Evolutionary conservation across 2,888 invertebrate genomes (phyloP), one percentile per base, ranked within the genome.

Genomic region (Sesamia inferens): DNA sequence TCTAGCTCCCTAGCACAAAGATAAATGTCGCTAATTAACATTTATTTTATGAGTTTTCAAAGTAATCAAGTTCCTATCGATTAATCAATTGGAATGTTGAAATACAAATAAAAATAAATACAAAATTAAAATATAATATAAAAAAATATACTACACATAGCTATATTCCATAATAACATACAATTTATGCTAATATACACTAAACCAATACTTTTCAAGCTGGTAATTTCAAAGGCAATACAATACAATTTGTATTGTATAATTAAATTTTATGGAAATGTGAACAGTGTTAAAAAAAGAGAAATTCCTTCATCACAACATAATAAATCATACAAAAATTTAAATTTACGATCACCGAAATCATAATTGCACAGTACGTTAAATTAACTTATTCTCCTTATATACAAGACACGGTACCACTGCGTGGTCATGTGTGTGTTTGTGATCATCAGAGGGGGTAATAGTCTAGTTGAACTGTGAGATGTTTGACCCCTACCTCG

Each of bases 391-490:
- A 88, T 74, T 84, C 83, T 84, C 71, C 86, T 86, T 88, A 88
- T 88, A 87, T 88, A 88, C 86, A 87, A 82, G 63, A 88, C 77
- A 81, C 79, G 74, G 76, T 51, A 61, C 82, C 81, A 83, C 79
- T 76, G 64, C 39, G 72, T 81, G 76, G 85, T 58, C 72, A 65
- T 90, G 89, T 89, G 91, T 90, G 89, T 62, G 67, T 78, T 83
- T 83, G 83, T 78, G 74, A 74, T 76, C 84, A 94, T 96, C 95
- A 96, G 81, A 96, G 96, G 11, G 98, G 97, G 85, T 98, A 98
- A 93, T 98, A 99, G 94, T 99, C 99, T 84, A 99, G 96, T 93
- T 99, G 99, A 77, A 99, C 98, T 87, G 98, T 98, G 51, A 99
- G 96, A 91, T 99, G 99, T 92, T 98, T 97, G 5, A 99, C 98